Evolutionary conservation across 2,888 invertebrate species (phyloP).

Genomic region (Drosophila incognita): DNA sequence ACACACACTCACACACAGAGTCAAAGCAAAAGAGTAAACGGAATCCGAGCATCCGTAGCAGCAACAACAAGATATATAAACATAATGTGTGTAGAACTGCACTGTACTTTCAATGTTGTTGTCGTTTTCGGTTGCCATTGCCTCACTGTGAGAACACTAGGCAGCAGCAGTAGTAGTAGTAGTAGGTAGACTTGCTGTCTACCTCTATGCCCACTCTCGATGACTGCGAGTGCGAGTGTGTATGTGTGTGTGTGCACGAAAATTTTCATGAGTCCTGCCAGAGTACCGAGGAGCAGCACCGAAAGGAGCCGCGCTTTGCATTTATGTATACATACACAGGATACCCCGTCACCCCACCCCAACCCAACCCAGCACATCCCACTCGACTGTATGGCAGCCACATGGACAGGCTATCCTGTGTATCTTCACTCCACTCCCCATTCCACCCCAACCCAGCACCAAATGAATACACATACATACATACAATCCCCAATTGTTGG

Average conservation of each 20-base stretch:
- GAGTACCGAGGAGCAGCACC: slow-evolving; percentile 55
- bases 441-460: neutral
- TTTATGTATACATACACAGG: slow-evolving; percentile 76
- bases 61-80: slow-evolving; percentile 49
- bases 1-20: slow-evolving; percentile 28
- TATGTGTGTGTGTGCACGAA: slow-evolving; percentile 54
- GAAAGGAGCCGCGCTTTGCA: slow-evolving; percentile 76
- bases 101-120: slow-evolving; percentile 68
- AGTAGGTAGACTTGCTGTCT: slow-evolving; percentile 76
- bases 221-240: slow-evolving; percentile 17
- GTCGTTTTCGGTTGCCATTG: slow-evolving; percentile 61
- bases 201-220: slow-evolving; percentile 52
- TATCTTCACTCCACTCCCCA: slow-evolving; percentile 39
- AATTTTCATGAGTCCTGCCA: slow-evolving; percentile 67
- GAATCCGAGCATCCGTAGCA: slow-evolving; percentile 68
- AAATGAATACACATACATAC: slow-evolving; percentile 16
- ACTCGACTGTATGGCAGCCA: slow-evolving; percentile 39
- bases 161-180: slow-evolving; percentile 27
- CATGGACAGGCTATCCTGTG: slow-evolving; percentile 48
- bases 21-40: slow-evolving; percentile 67
- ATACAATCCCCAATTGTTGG: slow-evolving; percentile 36
- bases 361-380: slow-evolving; percentile 5
- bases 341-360: neutral
- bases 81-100: slow-evolving; percentile 72
- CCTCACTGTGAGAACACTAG: slow-evolving; percentile 69